Conservation (phyloP, 2,797 vertebrate species). For the Enteromius viviparus region DNA sequence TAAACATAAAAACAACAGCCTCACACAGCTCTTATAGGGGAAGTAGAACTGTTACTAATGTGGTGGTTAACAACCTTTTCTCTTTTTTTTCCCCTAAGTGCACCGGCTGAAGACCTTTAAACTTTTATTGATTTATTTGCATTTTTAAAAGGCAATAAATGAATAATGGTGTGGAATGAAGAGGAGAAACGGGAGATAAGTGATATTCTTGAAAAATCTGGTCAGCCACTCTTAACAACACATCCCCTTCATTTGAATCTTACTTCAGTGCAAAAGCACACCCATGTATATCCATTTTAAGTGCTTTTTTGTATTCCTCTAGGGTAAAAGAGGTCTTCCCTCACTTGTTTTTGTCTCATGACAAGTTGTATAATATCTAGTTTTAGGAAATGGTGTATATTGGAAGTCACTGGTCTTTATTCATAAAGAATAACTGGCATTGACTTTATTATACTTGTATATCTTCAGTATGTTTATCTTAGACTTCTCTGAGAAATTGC, state of each 20-base stretch:
- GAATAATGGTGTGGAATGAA: constrained; percentile 59
- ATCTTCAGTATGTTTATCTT: not conserved
- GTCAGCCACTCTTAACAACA: not conserved
- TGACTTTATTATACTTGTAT: not conserved
- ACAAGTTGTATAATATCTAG: not conserved
- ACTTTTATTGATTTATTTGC: constrained; percentile 61
- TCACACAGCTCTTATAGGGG: not conserved
- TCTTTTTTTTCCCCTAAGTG: constrained; percentile 76
- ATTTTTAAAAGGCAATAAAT: constrained; percentile 53
- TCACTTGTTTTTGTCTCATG: not conserved
- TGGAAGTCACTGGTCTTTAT: not conserved
- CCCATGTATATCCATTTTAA: constrained; percentile 45
- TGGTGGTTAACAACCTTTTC: constrained; percentile 60
- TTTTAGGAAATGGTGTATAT: not conserved
- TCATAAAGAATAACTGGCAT: not conserved
- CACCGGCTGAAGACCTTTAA: constrained; percentile 67
- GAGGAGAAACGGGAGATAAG: constrained; percentile 53
- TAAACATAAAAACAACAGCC: not conserved
- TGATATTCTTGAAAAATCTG: not conserved
- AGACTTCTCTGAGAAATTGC: not conserved
- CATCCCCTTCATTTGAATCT: not conserved
- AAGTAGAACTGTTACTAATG: not conserved
- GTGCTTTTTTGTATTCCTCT: constrained; percentile 55
- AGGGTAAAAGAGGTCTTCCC: constrained; percentile 42
- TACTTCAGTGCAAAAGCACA: constrained; percentile 43